Evolutionary conservation across 2,113 vertebrate genomes (phyloP), one percentile per base, ranked within the genome.

Genomic region (Tupaia chinensis): DNA sequence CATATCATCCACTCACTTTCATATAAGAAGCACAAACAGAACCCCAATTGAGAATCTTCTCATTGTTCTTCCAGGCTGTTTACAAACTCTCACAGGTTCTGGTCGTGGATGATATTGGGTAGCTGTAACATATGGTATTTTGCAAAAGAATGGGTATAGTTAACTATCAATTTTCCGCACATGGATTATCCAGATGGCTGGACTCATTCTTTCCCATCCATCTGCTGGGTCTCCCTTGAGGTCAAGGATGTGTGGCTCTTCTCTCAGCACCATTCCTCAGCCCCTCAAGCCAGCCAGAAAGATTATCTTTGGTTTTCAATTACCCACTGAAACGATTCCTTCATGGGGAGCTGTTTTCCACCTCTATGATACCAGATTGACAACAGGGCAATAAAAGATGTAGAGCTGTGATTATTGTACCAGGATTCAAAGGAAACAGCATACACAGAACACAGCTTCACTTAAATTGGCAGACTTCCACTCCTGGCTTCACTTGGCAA

Each of bases 381-480:
- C 0, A 0, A 34, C 83, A 88, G 56, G 27, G 29, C 22, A 68
- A 29, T 91, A 54, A 74, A 88, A 82, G 9, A 15, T 12, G 19
- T 9, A 81, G 83, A 25, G 19, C 8, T 7, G 5, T 25, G 9
- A 70, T 72, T 65, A 65, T 73, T 66, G 61, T 32, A 60, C 53
- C 22, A 9, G 61, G 72, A 88, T 27, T 73, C 73, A 69, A 69
- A 80, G 23, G 13, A 61, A 81, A 53, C 32, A 23, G 29, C 12
- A 14, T 25, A 70, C 56, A 80, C n/a, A 53, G 84, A 83, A 66
- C 72, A 81, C 44, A 4, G 5, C 69, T 84, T 91, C 63, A 44
- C 82, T 27, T 79, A 87, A 79, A 61, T 9, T 63, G 94, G 79
- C 95, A 73, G 78, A 66, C 92, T 90, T 73, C 79, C 82, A 54